phyloP scores from a whole-genome alignment of 2,113 vertebrate species.

The Calypte anna region DNA sequence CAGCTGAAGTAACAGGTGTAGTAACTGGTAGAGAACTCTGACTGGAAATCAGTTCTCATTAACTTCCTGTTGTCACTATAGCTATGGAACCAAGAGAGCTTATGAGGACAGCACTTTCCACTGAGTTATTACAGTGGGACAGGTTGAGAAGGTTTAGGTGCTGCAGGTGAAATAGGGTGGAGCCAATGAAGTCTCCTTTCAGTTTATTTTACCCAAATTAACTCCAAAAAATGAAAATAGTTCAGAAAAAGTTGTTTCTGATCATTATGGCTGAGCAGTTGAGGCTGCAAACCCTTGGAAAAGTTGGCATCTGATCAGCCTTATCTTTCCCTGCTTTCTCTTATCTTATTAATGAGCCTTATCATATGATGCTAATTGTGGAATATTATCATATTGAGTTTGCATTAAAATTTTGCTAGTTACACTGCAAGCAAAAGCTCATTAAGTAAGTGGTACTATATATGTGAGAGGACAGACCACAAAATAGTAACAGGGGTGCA shows the following conservation, averaged over 20 bases:
- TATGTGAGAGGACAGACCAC: background rate
- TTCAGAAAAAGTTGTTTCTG: background rate
- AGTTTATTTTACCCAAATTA: background rate
- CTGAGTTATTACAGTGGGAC: background rate
- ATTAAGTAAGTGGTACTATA: background rate
- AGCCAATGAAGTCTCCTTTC: background rate
- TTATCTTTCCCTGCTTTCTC: background rate
- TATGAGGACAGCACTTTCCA: background rate
- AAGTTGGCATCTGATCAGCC: background rate
- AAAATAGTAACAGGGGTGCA: background rate
- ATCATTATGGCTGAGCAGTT: background rate
- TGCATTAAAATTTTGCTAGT: background rate
- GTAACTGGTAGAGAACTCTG: background rate
- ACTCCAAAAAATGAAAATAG: background rate
- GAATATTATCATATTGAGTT: background rate
- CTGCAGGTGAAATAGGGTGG: background rate
- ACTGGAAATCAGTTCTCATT: background rate
- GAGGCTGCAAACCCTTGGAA: background rate
- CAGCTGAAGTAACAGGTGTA: background rate
- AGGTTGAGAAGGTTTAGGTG: background rate
- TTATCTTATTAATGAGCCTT: background rate
- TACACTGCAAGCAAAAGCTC: background rate
- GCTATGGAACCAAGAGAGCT: background rate
- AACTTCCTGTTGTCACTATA: background rate
- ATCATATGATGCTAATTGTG: background rate